A percentile compares a stretch with the other conserved stretches of the same genome.
Evolutionary conservation across 1,140 invertebrate species (phyloP).

Genomic region (Polypedilum vanderplanki): DNA sequence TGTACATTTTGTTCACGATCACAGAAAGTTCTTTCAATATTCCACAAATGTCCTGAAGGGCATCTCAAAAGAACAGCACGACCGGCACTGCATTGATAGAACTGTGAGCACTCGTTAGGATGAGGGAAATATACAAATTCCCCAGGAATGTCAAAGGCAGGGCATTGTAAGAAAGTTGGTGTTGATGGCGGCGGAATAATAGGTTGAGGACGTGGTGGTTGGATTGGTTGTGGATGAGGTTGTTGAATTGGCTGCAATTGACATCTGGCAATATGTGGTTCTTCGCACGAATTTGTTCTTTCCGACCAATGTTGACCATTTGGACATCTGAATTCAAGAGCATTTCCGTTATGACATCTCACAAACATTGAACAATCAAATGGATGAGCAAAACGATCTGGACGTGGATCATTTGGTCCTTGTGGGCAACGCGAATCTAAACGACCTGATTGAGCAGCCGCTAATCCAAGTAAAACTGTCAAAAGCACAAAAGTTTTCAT

Average conservation of each 20-base stretch:
- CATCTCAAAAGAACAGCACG: constrained; percentile 1
- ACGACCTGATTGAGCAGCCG: not conserved
- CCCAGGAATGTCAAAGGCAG: not conserved
- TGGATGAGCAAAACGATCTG: not conserved
- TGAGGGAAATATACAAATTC: not conserved
- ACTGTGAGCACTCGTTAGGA: not conserved
- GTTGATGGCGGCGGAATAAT: not conserved
- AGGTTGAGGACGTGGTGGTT: not conserved
- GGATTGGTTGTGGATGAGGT: not conserved
- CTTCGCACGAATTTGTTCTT: not conserved
- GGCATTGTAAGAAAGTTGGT: not conserved
- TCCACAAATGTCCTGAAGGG: not conserved
- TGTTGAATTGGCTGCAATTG: not conserved
- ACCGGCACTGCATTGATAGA: constrained; percentile 10
- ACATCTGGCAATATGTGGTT: not conserved
- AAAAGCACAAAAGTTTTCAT: constrained; percentile 6
- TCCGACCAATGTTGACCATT: not conserved
- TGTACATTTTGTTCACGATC: constrained; percentile 1
- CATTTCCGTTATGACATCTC: not conserved
- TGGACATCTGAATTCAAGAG: not conserved
- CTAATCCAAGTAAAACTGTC: not conserved
- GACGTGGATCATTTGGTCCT: not conserved
- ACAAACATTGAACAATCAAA: not conserved
- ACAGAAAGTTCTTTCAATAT: not conserved
- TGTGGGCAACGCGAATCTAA: not conserved